phyloP scores from a whole-genome alignment of 2,888 invertebrate genomes.

The Allophyes oxyacanthae region DNA sequence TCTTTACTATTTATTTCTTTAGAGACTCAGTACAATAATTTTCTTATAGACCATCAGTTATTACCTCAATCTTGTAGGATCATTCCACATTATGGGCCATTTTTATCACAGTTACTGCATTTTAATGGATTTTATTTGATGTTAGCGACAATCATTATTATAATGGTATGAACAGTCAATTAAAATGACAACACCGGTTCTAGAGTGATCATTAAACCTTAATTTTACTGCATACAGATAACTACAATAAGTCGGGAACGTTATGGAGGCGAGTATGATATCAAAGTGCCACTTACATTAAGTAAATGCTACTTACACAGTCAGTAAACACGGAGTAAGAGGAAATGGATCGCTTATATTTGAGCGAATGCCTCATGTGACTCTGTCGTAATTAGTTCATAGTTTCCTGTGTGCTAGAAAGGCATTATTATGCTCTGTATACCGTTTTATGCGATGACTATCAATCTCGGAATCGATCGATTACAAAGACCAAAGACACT shows the following conservation, averaged over 20 bases:
- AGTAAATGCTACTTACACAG: constrained; percentile 74
- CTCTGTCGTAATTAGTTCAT: no score
- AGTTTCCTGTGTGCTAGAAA: no score
- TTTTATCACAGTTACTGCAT: constrained; percentile 30
- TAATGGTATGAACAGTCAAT: constrained; percentile 24
- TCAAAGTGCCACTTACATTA: constrained; percentile 80
- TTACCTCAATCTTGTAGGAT: constrained; percentile 12
- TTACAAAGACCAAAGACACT: no score
- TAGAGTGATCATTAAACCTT: constrained; percentile 61
- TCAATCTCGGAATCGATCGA: no score
- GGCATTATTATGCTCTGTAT: no score
- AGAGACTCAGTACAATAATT: constrained; percentile 29
- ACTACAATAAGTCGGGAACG: constrained; percentile 58
- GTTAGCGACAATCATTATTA: constrained; percentile 29
- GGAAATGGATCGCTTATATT: no score
- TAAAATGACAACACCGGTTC: constrained; percentile 19
- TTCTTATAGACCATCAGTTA: constrained; percentile 14
- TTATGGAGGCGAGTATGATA: constrained; percentile 69
- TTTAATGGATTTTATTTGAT: constrained; percentile 47
- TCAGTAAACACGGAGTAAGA: constrained; percentile 54
- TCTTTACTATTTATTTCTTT: no score
- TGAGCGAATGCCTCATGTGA: no score
- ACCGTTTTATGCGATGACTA: no score
- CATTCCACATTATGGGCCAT: constrained; percentile 15
- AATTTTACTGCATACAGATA: constrained; percentile 66